Evolutionary conservation across 2,113 vertebrate species (phyloP), one percentile per base, ranked within the genome.

Genomic region (Smithornis capensis): DNA sequence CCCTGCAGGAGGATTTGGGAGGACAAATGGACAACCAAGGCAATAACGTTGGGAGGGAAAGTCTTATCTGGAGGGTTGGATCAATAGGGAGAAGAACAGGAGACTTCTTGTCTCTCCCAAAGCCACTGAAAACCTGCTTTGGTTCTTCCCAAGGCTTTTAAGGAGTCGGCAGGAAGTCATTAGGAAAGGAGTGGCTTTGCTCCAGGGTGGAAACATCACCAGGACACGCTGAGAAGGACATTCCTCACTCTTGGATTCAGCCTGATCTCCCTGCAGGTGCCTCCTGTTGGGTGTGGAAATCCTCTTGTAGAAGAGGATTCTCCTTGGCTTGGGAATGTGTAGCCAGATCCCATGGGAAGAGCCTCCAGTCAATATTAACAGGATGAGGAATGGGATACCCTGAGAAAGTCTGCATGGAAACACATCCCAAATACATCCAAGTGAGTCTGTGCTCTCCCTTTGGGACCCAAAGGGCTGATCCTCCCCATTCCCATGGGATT

Each of bases 21-120:
- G 40, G 45, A 44, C 40, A 52, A 79, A 31, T 21, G 55, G 65
- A 12, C 70, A 70, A 55, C 38, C 5, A 4, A 22, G 88, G 56
- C 74, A 75, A 80, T 4, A 44, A 62, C 8, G 49, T 19, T 59
- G 67, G 27, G 59, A 60, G 67, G 83, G 64, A 80, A 95, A 50
- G 28, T 40, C 85, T 59, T 6, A 4, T 16, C 74, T 71, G 83
- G 38, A 87, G 70, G 49, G 79, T 57, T 2, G 1, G 12, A 92
- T 96, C 45, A n/a, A 92, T 94, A 90, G 76, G 45, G n/a, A 84
- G 31, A 24, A 96, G 89, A 73, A 76, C 35, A 12, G 0, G 85
- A 84, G 91, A 89, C 68, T 84, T 77, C 38, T 90, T 44, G 88
- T 93, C 90, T 92, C 88, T 83, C 35, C 63, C 27, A 37, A 70